Evolutionary conservation across 2,888 invertebrate genomes (phyloP), one percentile per base, ranked within the genome.

Genomic region (Amphipyra berbera): DNA sequence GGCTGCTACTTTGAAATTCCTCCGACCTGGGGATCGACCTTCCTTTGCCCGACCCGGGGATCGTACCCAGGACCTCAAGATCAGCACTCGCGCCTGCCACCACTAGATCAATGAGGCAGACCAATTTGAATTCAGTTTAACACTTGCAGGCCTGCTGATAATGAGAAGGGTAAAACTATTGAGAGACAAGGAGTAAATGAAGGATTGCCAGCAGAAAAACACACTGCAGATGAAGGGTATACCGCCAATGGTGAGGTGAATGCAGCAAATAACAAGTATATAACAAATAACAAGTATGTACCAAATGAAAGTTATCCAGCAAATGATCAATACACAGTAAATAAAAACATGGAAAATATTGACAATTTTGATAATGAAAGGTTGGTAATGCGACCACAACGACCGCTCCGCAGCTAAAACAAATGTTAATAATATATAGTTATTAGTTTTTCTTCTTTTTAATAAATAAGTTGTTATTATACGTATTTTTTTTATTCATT

Each of bases 121-220:
- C 9, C 7, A 14, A 8, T 15, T 41, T 9, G 14, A 14, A 6
- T 41, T 41, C 7, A 15, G 7, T 27, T 37, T 1, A 44, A 27
- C 38, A n/a, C 15, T 61, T 46, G 0, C 46, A 71, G 71, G 12
- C 53, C 72, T 21, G 61, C 71, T 35, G 71, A 72, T 33, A 49
- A 72, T 15, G 71, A 72, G 40, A 61, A 8, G 6, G 15, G 44
- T 44, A 6, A 15, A 14, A 12, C 2, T 6, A 0, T 8, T 2
- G 10, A 1, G 21, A 45, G 0, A 8, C 35, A 30, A 8, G 3
- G 0, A 47, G 9, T 14, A 37, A 48, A 48, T 6, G 12, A 15
- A 48, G 21, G n/a, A 1, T 12, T 15, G 12, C 12, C 37, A 13
- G 9, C 6, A 35, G n/a, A 12, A 10, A 15, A 15, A 7, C 6